A percentile compares a stretch with the other conserved stretches of the same genome.
These are phyloP conservation scores for Esox masquinongy DNA, from an alignment of 2,797 vertebrate genomes.

Conservation along the genomic window DNA sequence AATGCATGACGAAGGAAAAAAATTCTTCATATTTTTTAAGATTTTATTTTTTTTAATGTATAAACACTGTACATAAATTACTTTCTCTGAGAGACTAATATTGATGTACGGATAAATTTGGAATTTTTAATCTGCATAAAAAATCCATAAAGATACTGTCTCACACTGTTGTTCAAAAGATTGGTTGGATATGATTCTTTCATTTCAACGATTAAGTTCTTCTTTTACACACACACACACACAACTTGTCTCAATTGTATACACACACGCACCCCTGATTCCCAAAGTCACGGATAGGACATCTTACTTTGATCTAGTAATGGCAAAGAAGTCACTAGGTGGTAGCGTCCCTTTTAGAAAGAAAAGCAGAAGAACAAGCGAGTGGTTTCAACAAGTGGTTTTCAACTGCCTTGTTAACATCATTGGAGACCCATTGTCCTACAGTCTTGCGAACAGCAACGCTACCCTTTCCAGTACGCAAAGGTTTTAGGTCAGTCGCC, in stretches of 20 bases:
- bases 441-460: slow-evolving; percentile 75
- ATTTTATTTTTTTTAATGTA: slow-evolving; percentile 97
- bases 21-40: slow-evolving; percentile 80
- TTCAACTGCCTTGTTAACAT: slow-evolving; percentile 34
- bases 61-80: slow-evolving; percentile 99
- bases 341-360: slow-evolving; percentile 52
- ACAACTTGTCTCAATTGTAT: no score
- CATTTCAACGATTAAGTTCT: slow-evolving; percentile 55
- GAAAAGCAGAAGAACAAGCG: slow-evolving; percentile 59
- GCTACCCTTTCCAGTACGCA: slow-evolving; percentile 76
- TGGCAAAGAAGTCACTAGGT: slow-evolving; percentile 40
- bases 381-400: slow-evolving; percentile 58
- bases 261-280: slow-evolving; percentile 50
- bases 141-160: slow-evolving; percentile 91
- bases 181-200: slow-evolving; percentile 82
- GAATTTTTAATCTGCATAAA: slow-evolving; percentile 75
- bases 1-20: slow-evolving; percentile 55
- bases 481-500: slow-evolving; percentile 70
- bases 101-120: slow-evolving; percentile 98
- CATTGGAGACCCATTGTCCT: slow-evolving; percentile 71
- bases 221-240: slow-evolving; percentile 52
- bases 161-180: slow-evolving; percentile 80
- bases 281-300: slow-evolving; percentile 64
- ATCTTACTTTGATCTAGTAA: slow-evolving; percentile 47
- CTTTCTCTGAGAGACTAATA: slow-evolving; percentile 99